phyloP scores from a whole-genome alignment of 2,888 invertebrate species.

The Piscicola geometra region DNA sequence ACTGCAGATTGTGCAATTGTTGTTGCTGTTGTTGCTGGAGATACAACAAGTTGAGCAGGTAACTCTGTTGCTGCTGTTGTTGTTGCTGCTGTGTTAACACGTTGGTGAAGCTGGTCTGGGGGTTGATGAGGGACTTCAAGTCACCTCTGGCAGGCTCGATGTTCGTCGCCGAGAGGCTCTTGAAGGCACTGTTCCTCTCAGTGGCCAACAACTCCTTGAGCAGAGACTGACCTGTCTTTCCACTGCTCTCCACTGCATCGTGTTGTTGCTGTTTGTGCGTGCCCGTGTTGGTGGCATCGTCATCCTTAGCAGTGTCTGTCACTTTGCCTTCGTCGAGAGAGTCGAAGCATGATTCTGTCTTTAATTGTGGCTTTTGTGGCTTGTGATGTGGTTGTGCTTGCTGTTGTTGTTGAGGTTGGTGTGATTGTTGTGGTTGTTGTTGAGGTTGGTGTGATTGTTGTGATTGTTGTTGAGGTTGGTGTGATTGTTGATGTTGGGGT shows the following conservation, averaged over 20 bases:
- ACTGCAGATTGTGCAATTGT: constrained; percentile 32
- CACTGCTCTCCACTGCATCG: too few relatives aligned
- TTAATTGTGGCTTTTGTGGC: not conserved
- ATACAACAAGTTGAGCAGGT: constrained; percentile 6
- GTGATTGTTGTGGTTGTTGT: not conserved
- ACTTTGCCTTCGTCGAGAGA: too few relatives aligned
- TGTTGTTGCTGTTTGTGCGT: too few relatives aligned
- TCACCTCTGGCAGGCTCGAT: constrained; percentile 17
- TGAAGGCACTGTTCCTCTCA: not conserved
- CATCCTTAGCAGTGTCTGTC: too few relatives aligned
- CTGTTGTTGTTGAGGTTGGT: constrained; percentile 29
- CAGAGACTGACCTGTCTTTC: too few relatives aligned
- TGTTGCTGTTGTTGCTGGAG: constrained; percentile 33
- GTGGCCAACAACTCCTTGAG: not conserved
- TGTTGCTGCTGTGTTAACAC: constrained; percentile 22
- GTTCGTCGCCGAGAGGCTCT: not conserved
- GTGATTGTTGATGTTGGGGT: constrained; percentile 21
- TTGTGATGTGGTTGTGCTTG: constrained; percentile 16
- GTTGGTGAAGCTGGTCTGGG: not conserved
- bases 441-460: constrained; percentile 11
- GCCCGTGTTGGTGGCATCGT: too few relatives aligned
- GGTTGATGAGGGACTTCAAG: not conserved
- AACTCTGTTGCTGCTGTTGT: not conserved
- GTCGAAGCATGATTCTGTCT: not conserved
- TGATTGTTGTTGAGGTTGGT: not conserved